phyloP scores from a whole-genome alignment of 2,797 vertebrate species.

The Orestias chungarensis region DNA sequence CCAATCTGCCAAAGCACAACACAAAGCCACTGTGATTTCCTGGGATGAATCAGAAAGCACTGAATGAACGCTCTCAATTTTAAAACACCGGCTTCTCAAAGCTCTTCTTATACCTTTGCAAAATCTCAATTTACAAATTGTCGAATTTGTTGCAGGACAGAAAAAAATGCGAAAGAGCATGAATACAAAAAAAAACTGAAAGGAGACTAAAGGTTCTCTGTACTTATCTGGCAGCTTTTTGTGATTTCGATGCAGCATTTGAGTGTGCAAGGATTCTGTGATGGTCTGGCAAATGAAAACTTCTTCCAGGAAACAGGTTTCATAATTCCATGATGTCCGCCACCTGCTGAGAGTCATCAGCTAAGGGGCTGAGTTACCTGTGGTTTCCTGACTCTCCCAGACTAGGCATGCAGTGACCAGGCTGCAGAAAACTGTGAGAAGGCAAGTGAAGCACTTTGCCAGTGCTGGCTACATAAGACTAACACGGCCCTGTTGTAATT shows the following conservation, averaged over 20 bases:
- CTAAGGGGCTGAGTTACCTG: slow-evolving; percentile 62
- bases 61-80: slow-evolving; percentile 41
- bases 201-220: slow-evolving; percentile 4
- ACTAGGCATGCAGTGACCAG: slow-evolving; percentile 47
- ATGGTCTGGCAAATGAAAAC: slow-evolving; percentile 36
- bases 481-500: slow-evolving; percentile 40
- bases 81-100: slow-evolving; percentile 46
- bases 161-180: slow-evolving; percentile 15
- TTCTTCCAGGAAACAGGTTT: slow-evolving; percentile 37
- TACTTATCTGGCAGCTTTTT: slow-evolving; percentile 14
- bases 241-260: slow-evolving; percentile 25
- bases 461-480: slow-evolving; percentile 25
- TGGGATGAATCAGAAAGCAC: slow-evolving; percentile 45
- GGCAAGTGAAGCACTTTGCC: slow-evolving; percentile 43
- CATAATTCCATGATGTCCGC: slow-evolving; percentile 56
- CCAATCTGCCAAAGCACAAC: slow-evolving; percentile 33
- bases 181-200: slow-evolving; percentile 16
- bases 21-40: slow-evolving; percentile 49
- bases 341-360: slow-evolving; percentile 63
- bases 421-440: slow-evolving; percentile 47
- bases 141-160: slow-evolving; percentile 25
- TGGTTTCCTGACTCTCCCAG: slow-evolving; percentile 62
- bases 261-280: slow-evolving; percentile 17
- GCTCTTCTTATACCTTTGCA: slow-evolving; percentile 31
- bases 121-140: slow-evolving; percentile 46